Evolutionary conservation across 2,113 vertebrate genomes (phyloP).

Genomic region (Rousettus leschenaultii): DNA sequence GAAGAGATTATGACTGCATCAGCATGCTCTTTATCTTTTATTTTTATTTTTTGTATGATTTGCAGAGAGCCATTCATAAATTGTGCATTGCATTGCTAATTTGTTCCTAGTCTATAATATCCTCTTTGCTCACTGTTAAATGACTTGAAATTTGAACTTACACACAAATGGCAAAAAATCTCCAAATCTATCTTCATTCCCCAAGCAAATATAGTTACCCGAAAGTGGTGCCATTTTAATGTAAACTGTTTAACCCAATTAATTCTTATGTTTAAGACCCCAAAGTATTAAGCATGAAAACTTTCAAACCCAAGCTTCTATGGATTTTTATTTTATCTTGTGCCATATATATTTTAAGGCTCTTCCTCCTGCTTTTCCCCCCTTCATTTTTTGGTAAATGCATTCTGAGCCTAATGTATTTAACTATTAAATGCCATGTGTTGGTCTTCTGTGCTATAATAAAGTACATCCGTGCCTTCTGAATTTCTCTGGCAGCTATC

Average conservation of each 20-base stretch:
- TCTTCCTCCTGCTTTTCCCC: not conserved
- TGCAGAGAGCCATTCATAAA: not conserved
- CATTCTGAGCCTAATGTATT: conserved; percentile 44
- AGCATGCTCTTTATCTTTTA: not conserved
- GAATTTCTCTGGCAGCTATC: conserved; percentile 69
- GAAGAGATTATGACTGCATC: not conserved
- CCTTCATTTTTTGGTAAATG: conserved; percentile 30
- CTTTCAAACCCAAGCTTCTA: not conserved
- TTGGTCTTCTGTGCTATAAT: conserved; percentile 46
- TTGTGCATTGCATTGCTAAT: not conserved
- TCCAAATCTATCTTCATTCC: not conserved
- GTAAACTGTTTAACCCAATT: not conserved
- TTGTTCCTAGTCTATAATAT: not conserved
- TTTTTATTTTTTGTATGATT: not conserved
- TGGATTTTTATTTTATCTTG: not conserved
- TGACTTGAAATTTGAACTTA: not conserved
- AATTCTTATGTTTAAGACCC: not conserved
- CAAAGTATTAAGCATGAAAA: not conserved
- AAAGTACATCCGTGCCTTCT: conserved; percentile 56
- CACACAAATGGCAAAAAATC: not conserved
- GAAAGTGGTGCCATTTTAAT: not conserved
- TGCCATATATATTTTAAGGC: not conserved
- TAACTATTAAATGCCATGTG: conserved; percentile 55
- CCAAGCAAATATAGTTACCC: not conserved
- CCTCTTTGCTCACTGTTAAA: not conserved